Conservation (phyloP, 1,140 invertebrate genomes). For the Neodiprion pinetum region DNA sequence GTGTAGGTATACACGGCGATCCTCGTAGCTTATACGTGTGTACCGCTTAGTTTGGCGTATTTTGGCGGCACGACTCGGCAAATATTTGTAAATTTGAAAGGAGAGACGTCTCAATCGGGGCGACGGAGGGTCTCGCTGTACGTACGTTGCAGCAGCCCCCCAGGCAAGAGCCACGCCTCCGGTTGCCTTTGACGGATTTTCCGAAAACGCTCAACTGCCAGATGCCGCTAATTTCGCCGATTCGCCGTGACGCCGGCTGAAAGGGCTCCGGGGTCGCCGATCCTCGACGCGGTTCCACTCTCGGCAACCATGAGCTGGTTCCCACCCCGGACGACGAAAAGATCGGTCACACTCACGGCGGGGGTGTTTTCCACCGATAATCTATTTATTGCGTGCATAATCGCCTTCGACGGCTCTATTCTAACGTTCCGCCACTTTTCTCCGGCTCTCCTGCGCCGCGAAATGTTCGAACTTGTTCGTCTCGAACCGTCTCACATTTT, state of each 20-base stretch:
- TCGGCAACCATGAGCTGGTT: not conserved
- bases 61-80: slow-evolving; percentile 19
- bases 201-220: slow-evolving; percentile 32
- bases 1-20: too few relatives aligned
- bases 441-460: too few relatives aligned
- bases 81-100: slow-evolving; percentile 45
- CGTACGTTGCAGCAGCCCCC: not conserved
- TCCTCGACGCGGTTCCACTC: not conserved
- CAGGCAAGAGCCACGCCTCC: slow-evolving; percentile 27
- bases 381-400: slow-evolving; percentile 58
- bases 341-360: slow-evolving; percentile 44
- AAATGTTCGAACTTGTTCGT: too few relatives aligned
- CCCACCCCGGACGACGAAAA: slow-evolving; percentile 32
- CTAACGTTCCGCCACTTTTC: not conserved
- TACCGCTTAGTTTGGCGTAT: not conserved
- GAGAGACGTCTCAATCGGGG: slow-evolving; percentile 11
- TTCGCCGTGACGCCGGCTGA: slow-evolving; percentile 46
- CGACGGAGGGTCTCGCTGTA: not conserved
- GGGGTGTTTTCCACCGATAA: slow-evolving; percentile 45
- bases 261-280: slow-evolving; percentile 18
- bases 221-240: slow-evolving; percentile 54
- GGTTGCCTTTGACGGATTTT: slow-evolving; percentile 30
- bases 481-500: too few relatives aligned
- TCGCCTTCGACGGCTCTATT: slow-evolving; percentile 35
- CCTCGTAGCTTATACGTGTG: too few relatives aligned